Evolutionary conservation across 2,888 invertebrate species (phyloP).

Genomic region (Oegoconia quadripuncta): DNA sequence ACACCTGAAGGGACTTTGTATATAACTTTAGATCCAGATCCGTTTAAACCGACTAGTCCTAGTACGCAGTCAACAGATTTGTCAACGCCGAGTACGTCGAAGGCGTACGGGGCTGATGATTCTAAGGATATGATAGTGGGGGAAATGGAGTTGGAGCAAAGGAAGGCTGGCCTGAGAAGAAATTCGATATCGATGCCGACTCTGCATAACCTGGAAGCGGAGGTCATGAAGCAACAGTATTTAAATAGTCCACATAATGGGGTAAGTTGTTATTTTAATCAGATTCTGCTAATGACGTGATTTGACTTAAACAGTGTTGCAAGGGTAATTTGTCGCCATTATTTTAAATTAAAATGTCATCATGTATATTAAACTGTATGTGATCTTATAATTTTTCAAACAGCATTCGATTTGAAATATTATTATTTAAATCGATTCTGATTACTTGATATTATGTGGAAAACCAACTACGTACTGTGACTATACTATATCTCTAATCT

Average conservation of each 20-base stretch:
- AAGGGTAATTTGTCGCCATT: too few relatives aligned
- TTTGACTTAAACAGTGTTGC: too few relatives aligned
- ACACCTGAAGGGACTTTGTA: constrained; percentile 71
- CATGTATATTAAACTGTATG: too few relatives aligned
- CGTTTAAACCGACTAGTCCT: constrained; percentile 37
- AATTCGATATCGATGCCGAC: constrained; percentile 88
- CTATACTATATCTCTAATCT: too few relatives aligned
- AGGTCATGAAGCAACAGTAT: constrained; percentile 73
- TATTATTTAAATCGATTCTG: too few relatives aligned
- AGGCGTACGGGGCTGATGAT: constrained; percentile 46
- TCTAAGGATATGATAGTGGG: constrained; percentile 47
- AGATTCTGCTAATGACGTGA: neutral
- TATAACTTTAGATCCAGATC: constrained; percentile 64
- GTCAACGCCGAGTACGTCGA: constrained; percentile 44
- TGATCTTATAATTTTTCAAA: too few relatives aligned
- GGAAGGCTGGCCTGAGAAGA: constrained; percentile 70
- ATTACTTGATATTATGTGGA: too few relatives aligned
- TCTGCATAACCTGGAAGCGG: constrained; percentile 82
- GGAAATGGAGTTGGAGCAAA: constrained; percentile 45
- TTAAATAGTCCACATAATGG: constrained; percentile 48
- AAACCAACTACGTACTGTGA: too few relatives aligned
- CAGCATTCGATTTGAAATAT: too few relatives aligned
- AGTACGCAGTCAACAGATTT: constrained; percentile 42
- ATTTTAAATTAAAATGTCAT: neutral
- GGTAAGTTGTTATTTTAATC: constrained; percentile 38